Evolutionary conservation across 2,888 invertebrate genomes (phyloP).

Genomic region (Synergus japonicus): DNA sequence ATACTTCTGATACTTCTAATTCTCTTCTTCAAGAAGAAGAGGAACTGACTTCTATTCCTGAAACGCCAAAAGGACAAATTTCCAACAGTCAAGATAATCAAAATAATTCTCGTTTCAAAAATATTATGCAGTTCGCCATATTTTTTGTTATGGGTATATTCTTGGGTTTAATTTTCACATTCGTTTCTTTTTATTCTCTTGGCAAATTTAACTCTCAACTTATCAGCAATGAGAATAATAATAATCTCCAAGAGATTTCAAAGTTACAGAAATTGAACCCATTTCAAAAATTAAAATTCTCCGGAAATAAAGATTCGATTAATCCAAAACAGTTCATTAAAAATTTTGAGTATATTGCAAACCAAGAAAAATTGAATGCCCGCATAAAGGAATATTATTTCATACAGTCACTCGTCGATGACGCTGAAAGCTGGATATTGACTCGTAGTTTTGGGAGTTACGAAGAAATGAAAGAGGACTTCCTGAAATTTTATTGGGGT

Average conservation of each 20-base stretch:
- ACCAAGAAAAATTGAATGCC: not conserved
- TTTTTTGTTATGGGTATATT: too few relatives aligned
- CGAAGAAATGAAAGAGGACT: not conserved
- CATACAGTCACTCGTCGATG: not conserved
- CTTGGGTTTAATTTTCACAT: not conserved
- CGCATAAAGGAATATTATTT: slow-evolving; percentile 1
- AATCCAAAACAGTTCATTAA: slow-evolving; percentile 1
- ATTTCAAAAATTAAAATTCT: slow-evolving; percentile 8
- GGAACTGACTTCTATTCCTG: too few relatives aligned
- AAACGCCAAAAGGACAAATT: too few relatives aligned
- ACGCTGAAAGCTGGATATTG: not conserved
- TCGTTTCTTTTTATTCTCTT: too few relatives aligned
- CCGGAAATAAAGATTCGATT: not conserved
- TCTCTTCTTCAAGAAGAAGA: too few relatives aligned
- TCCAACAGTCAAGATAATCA: too few relatives aligned
- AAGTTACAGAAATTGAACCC: not conserved
- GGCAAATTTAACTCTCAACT: too few relatives aligned
- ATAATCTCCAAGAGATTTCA: not conserved
- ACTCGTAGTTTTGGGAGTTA: not conserved
- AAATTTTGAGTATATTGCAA: slow-evolving; percentile 7
- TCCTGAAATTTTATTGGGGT: not conserved
- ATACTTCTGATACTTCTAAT: too few relatives aligned
- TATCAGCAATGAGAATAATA: not conserved
- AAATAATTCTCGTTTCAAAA: too few relatives aligned
- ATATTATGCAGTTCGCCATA: too few relatives aligned